Conservation (phyloP, 37 sponge, comb jelly and placozoan species). For the Tethya wilhelma region DNA sequence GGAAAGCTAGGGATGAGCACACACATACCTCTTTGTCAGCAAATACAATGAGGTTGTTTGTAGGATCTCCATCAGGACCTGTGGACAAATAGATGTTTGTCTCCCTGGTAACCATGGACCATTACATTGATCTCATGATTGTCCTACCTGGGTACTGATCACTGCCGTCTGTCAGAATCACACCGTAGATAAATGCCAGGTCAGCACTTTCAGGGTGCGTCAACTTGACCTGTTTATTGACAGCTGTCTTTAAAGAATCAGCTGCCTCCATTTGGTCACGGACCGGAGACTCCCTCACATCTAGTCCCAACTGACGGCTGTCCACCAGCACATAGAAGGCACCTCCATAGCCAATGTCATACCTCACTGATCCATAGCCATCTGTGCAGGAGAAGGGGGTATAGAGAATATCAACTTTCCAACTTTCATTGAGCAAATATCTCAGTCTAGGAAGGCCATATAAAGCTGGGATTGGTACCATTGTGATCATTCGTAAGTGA, state of each 20-base stretch:
- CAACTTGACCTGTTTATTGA: slow-evolving; percentile 38
- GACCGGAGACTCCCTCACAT: slow-evolving; percentile 49
- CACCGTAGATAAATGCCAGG: slow-evolving; percentile 85
- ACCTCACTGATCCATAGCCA: slow-evolving; percentile 41
- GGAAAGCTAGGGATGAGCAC: no score
- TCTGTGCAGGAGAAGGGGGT: no score
- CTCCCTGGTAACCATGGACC: no score
- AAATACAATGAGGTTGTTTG: neutral
- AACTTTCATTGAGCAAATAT: no score
- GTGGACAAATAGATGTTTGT: no score
- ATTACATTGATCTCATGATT: no score
- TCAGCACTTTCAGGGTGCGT: slow-evolving; percentile 69
- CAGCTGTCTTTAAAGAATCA: slow-evolving; percentile 29
- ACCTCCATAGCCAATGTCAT: slow-evolving; percentile 87
- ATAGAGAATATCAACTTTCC: no score
- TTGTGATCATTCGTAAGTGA: no score
- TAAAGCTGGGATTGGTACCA: no score
- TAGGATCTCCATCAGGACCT: neutral
- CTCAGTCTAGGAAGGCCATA: no score
- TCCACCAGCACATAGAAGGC: slow-evolving; percentile 84
- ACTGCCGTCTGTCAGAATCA: slow-evolving; percentile 72
- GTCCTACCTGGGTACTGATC: slow-evolving; percentile 8
- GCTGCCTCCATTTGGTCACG: slow-evolving; percentile 42
- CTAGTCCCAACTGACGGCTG: slow-evolving; percentile 59
- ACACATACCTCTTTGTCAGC: neutral